phyloP scores from a whole-genome alignment of 1,140 invertebrate species.

The Pseudomyrmex concolor region DNA sequence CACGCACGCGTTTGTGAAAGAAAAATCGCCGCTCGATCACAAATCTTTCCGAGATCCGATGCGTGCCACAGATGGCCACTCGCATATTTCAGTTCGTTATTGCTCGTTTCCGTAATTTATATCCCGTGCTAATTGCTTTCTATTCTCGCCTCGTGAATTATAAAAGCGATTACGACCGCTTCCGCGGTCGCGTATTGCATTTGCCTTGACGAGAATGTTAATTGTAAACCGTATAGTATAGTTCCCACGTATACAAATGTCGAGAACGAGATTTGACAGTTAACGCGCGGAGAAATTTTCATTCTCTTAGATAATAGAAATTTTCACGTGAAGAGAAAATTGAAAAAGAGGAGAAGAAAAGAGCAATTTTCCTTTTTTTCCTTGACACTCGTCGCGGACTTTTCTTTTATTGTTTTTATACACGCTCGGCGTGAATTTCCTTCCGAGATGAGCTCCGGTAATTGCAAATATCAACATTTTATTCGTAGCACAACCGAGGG shows the following conservation, averaged over 20 bases:
- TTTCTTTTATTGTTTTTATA: neutral
- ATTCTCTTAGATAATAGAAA: neutral
- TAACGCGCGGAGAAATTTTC: neutral
- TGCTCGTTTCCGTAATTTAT: slow-evolving; percentile 26
- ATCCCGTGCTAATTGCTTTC: slow-evolving; percentile 12
- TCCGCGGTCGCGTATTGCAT: neutral
- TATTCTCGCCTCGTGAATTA: slow-evolving; percentile 32
- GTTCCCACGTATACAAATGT: neutral
- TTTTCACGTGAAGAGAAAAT: slow-evolving; percentile 1
- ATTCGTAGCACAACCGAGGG: slow-evolving; percentile 87
- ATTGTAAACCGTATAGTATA: slow-evolving; percentile 11
- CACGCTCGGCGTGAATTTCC: neutral
- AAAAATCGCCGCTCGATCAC: slow-evolving; percentile 24
- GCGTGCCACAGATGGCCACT: neutral
- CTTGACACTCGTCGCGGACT: neutral
- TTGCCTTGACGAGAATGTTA: slow-evolving; percentile 15
- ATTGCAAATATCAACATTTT: slow-evolving; percentile 39
- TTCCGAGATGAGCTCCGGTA: slow-evolving; percentile 16
- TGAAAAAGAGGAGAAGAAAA: neutral
- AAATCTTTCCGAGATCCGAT: slow-evolving; percentile 13
- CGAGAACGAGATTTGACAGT: slow-evolving; percentile 1
- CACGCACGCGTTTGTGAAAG: neutral
- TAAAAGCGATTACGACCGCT: slow-evolving; percentile 2
- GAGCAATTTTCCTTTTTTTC: neutral
- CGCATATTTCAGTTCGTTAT: slow-evolving; percentile 31